Evolutionary conservation across 2,888 invertebrate genomes (phyloP), one percentile per base, ranked within the genome.

Genomic region (Lycia hirtaria): DNA sequence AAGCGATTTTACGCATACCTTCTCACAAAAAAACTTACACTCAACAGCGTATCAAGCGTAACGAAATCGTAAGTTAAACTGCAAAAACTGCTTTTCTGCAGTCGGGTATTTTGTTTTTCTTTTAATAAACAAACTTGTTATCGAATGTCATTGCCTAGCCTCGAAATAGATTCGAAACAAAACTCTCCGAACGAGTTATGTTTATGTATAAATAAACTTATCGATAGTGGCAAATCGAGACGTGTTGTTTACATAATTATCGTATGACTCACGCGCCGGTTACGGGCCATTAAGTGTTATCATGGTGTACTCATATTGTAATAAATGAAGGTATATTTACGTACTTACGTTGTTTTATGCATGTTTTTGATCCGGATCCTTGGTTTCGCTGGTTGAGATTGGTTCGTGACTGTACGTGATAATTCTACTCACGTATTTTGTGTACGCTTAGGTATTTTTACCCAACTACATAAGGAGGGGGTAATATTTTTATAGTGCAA

Each of bases 161-260:
- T 37, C 14, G 4, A 33, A 30, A 37, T 32, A 40, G 26, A 41
- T 26, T n/a, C 15, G 30, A 30, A 41, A 41, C 26, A 20, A 33
- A 26, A 17, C 20, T 41, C 10, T 47, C 15, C 5, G 9, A 17
- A 44, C 44, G 22, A 32, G 26, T 3, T 33, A n/a, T 37, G n/a
- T 14, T 6, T 19, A 24, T n/a, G 15, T n/a, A 15, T 33, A 44
- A 44, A 50, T 30, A 56, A 44, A 56, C 44, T 44, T 38, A 12
- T 43, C 49, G 37, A 43, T 48, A 44, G 37, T 50, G 30, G 24
- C 32, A 37, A 45, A 40, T 45, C 14, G 24, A 38, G 49, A 37
- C 24, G 33, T 32, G 43, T 47, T 58, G 45, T 60, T 60, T 48
- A 59, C 54, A 52, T 55, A 54, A 55, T 55, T 32, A 20, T 3